phyloP scores from a whole-genome alignment of 2,113 vertebrate genomes.

The Gallinago undulata region DNA sequence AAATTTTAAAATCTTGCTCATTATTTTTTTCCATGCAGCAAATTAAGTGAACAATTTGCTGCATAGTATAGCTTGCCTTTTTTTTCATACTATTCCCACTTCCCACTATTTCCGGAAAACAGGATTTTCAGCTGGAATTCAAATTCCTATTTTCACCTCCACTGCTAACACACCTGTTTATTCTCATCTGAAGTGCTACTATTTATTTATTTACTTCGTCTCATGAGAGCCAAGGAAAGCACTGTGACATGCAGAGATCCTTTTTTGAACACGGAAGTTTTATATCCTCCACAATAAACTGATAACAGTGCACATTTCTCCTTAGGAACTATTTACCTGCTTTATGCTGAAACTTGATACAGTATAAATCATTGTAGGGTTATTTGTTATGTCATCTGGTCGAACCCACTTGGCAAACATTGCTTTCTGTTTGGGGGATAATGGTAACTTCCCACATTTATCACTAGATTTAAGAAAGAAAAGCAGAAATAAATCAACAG shows the following conservation, averaged over 20 bases:
- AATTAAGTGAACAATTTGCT: neutral
- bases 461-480: constrained; percentile 78
- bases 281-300: too few species aligned
- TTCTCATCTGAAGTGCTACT: neutral
- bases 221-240: neutral
- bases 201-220: neutral
- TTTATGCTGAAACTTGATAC: constrained; percentile 99
- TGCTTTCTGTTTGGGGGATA: constrained; percentile 95
- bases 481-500: neutral
- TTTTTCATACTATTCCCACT: neutral
- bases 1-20: neutral
- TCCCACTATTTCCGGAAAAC: neutral
- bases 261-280: neutral
- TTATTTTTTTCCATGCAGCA: neutral
- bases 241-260: neutral
- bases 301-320: neutral
- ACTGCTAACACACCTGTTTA: neutral
- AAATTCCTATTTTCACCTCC: neutral
- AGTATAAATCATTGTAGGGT: constrained; percentile 97
- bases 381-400: constrained; percentile 93
- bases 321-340: constrained; percentile 79
- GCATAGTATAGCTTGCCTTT: neutral
- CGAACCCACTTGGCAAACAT: constrained; percentile 95
- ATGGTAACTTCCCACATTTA: constrained; percentile 88
- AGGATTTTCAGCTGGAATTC: neutral